Evolutionary conservation across 2,888 invertebrate genomes (phyloP), one percentile per base, ranked within the genome.

Genomic region (Belgica antarctica): DNA sequence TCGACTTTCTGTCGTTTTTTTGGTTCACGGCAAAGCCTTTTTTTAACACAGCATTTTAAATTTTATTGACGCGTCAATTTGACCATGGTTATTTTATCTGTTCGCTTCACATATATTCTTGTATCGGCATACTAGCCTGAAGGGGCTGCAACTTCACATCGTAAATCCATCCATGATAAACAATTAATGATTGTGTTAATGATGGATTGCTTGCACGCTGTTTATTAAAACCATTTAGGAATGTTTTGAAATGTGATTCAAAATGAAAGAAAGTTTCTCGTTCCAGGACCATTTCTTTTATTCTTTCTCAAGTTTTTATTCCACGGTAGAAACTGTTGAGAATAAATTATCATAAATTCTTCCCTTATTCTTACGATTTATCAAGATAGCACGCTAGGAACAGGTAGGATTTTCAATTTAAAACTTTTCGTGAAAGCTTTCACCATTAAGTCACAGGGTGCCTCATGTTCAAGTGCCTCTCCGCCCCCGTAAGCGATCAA

Each of bases 341-440:
- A 52, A 52, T 52, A 52, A 52, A 52, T 52, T 52, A 52, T 22
- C 52, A 52, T 52, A 52, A 52, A 52, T 22, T 52, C 7, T 3
- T 17, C 4, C 52, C 19, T 41, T 41, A 4, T 41, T 41, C 41
- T 31, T 41, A 12, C 52, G 4, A 7, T n/a, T 52, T 19, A 52
- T 52, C 52, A 19, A 22, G 52, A 52, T 52, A 41, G 15, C 15
- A 12, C 12, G 31, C 31, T 31, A n/a, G 19, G 12, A 52, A 52
- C 52, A 52, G 52, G 52, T 52, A 52, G 19, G 22, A 52, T n/a
- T n/a, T 22, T 52, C 52, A 17, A 52, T 52, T 52, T 52, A 8
- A 52, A 52, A 52, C 52, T 52, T 52, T 17, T 17, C 52, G 2
- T 52, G 46, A 46, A 46, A 3, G 12, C 46, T 46, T 46, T 46